phyloP scores from a whole-genome alignment of 2,888 invertebrate species.

The Hydroisotoma schaefferi region DNA sequence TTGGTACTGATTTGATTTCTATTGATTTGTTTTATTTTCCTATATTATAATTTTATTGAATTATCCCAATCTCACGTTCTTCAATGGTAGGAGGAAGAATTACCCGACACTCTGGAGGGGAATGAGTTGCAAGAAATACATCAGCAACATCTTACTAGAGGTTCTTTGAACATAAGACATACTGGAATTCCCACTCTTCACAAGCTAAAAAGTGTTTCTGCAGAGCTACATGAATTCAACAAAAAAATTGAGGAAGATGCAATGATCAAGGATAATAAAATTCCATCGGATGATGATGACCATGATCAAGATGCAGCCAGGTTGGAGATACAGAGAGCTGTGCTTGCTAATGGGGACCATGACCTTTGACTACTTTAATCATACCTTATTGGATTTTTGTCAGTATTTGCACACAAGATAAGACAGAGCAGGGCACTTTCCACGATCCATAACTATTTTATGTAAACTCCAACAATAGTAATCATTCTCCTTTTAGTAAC shows the following conservation, averaged over 20 bases:
- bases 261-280: slow-evolving; percentile 47
- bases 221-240: slow-evolving; percentile 28
- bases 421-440: no score
- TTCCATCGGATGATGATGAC: slow-evolving; percentile 45
- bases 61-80: no score
- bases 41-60: no score
- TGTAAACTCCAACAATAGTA: no score
- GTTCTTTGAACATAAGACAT: slow-evolving; percentile 19
- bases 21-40: no score
- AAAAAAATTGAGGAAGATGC: slow-evolving; percentile 33
- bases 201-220: slow-evolving; percentile 37
- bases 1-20: slow-evolving; percentile 17
- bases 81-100: slow-evolving; percentile 31
- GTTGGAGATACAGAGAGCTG: slow-evolving; percentile 21
- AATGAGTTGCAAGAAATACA: slow-evolving; percentile 31
- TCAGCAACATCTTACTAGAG: slow-evolving; percentile 23
- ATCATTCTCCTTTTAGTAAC: no score
- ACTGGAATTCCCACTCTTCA: slow-evolving; percentile 37
- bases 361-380: slow-evolving; percentile 10
- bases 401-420: no score
- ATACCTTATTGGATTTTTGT: background rate
- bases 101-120: slow-evolving; percentile 30
- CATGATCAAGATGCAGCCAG: slow-evolving; percentile 33
- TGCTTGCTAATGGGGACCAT: slow-evolving; percentile 18
- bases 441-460: no score